Percentiles rank a stretch among this genome's conserved stretches.
Conservation (phyloP, 1,140 invertebrate species). For the Limonius californicus region DNA sequence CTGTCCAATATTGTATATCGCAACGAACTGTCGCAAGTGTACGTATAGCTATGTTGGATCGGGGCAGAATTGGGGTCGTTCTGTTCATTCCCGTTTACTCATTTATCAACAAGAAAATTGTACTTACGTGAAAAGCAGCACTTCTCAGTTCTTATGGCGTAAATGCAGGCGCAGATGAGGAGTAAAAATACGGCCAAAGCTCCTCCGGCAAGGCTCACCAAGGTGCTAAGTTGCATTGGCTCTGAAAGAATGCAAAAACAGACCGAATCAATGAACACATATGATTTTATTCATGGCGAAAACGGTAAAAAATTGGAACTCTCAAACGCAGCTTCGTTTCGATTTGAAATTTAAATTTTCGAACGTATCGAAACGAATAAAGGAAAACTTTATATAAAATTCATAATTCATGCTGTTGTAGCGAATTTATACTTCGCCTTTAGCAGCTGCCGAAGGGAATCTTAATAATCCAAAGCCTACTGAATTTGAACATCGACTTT, state of each 20-base stretch:
- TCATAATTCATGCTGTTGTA: not conserved
- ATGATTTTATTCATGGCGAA: not conserved
- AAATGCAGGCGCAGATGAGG: slow-evolving; percentile 55
- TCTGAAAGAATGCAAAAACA: slow-evolving; percentile 49
- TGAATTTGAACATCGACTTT: not conserved
- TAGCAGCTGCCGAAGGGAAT: not conserved
- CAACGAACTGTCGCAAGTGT: too few species aligned
- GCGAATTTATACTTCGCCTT: not conserved
- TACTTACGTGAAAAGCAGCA: slow-evolving; percentile 65
- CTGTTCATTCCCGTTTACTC: not conserved
- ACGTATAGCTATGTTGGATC: too few species aligned
- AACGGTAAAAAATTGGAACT: not conserved
- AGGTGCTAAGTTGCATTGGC: slow-evolving; percentile 60
- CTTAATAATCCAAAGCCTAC: not conserved
- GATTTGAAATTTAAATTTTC: not conserved
- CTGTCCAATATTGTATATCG: too few species aligned
- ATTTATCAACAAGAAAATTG: not conserved
- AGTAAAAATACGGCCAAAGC: slow-evolving; percentile 56
- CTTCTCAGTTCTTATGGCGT: slow-evolving; percentile 59
- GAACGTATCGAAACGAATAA: not conserved
- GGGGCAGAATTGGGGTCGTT: not conserved
- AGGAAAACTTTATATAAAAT: slow-evolving; percentile 1
- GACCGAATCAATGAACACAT: not conserved
- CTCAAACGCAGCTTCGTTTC: not conserved
- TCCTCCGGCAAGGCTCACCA: slow-evolving; percentile 58